Conservation (phyloP, 35 echinoderm and acorn worm genomes). For the Anneissia japonica region DNA sequence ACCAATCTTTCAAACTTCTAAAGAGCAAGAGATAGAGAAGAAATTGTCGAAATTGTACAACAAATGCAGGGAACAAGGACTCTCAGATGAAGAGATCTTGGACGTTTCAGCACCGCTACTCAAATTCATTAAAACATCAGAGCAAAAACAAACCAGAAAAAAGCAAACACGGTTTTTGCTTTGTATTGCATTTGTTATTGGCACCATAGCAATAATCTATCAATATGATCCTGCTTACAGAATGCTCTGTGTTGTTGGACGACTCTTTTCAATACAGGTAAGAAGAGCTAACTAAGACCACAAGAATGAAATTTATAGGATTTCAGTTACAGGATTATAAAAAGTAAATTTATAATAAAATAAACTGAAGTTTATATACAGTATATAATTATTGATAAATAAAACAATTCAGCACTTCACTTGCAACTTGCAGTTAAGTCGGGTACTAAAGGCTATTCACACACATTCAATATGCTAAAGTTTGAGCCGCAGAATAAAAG, state of each 20-base stretch:
- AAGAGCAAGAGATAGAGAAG: neutral
- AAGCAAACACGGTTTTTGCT: neutral
- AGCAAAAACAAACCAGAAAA: neutral
- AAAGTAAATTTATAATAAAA: too few relatives aligned
- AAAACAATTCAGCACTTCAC: too few relatives aligned
- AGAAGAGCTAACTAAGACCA: too few relatives aligned
- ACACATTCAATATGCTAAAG: too few relatives aligned
- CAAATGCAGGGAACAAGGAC: neutral
- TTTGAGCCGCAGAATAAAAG: too few relatives aligned
- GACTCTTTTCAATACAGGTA: constrained; percentile 16
- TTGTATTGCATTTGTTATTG: neutral
- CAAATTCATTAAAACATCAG: neutral
- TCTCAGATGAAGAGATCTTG: neutral
- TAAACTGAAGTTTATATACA: too few relatives aligned
- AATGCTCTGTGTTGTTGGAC: constrained; percentile 1
- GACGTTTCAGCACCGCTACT: neutral
- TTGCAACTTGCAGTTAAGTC: too few relatives aligned
- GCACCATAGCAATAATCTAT: constrained; percentile 13
- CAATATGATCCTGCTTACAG: constrained; percentile 2
- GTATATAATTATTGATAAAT: too few relatives aligned
- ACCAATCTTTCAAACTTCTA: neutral
- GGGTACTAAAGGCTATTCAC: too few relatives aligned
- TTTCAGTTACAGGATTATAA: too few relatives aligned
- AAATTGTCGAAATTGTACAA: neutral
- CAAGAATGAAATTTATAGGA: too few relatives aligned